Conservation (phyloP, 2,888 invertebrate species). For the Petrophora chlorosata region DNA sequence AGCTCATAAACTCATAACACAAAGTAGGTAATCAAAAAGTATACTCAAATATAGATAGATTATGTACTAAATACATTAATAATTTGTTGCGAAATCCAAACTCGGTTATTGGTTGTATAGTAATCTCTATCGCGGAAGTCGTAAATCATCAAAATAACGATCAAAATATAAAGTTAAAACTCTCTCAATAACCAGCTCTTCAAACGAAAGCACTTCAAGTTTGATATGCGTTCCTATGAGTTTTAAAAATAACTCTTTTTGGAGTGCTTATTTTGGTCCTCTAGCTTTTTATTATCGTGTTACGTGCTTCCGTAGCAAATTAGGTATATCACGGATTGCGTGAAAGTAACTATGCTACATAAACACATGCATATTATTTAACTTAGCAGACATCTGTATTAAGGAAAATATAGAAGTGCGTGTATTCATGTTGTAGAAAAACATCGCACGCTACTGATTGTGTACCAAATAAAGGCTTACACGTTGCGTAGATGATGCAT, state of each 20-base stretch:
- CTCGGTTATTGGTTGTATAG: not conserved
- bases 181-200: slow-evolving; percentile 16
- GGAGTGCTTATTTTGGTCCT: slow-evolving; percentile 18
- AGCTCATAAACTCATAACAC: too few species aligned
- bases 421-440: too few species aligned
- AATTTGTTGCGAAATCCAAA: slow-evolving; percentile 2
- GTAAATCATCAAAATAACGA: slow-evolving; percentile 20
- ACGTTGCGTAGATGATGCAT: too few species aligned
- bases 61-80: too few species aligned
- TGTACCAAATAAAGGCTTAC: too few species aligned
- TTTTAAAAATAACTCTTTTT: slow-evolving; percentile 15
- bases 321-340: slow-evolving; percentile 12
- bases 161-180: slow-evolving; percentile 18
- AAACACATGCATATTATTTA: not conserved
- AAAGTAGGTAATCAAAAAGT: too few species aligned
- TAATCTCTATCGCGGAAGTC: slow-evolving; percentile 17
- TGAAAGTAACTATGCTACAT: slow-evolving; percentile 4
- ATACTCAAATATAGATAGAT: too few species aligned
- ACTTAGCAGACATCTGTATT: too few species aligned
- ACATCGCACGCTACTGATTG: too few species aligned
- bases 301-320: slow-evolving; percentile 21
- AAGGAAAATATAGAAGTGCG: too few species aligned
- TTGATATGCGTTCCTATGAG: slow-evolving; percentile 16
- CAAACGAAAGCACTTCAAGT: slow-evolving; percentile 25
- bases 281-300: slow-evolving; percentile 10